Base-by-base conservation (phyloP, 1,140 invertebrate genomes). In the Glossosoma conforme region DNA sequence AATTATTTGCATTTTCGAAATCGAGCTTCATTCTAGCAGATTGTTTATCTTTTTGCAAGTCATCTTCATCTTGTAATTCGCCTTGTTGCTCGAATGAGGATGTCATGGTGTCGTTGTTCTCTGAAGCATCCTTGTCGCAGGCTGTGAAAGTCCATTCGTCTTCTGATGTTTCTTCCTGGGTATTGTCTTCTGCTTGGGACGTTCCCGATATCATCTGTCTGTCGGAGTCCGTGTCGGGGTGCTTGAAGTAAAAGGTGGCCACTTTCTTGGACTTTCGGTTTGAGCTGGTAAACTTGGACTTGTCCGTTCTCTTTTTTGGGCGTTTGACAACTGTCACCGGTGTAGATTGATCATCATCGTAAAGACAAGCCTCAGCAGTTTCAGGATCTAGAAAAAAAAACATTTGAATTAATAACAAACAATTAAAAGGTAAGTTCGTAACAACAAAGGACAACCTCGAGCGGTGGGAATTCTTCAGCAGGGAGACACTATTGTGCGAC, bases 221-320 rank as follows among this genome's bases (percentile, higher is more conserved):
- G 48, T 90, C 87, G 1, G 86, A 87, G 67, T 91, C 87, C 2
- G 87, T 91, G 62, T 92, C 88, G 62, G 80, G 75, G 65, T 91
- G 88, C 66, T 82, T 86, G 66, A 87, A 90, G 66, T 91, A 90
- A 65, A 86, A 90, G 42, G 83, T 87, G 49, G 81, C 88, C 61
- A 81, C 82, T 63, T 91, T 89, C 61, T 85, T 86, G 10, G 84
- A 86, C 62, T 84, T 86, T 52, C 86, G 72, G 67, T 87, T 83
- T 1, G 84, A 84, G 28, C 82, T 71, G 62, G 78, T 79, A 57
- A 80, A 80, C 60, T 77, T 78, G 15, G 78, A 79, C 2, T 72
- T 70, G 59, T 80, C 69, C 24, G 74, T 62, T 51, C 71, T 65
- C 51, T 75, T 71, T 44, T 74, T 72, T 10, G 38, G 55, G 17